Conservation (phyloP, 2,113 vertebrate genomes). For the Xiphias gladius region DNA sequence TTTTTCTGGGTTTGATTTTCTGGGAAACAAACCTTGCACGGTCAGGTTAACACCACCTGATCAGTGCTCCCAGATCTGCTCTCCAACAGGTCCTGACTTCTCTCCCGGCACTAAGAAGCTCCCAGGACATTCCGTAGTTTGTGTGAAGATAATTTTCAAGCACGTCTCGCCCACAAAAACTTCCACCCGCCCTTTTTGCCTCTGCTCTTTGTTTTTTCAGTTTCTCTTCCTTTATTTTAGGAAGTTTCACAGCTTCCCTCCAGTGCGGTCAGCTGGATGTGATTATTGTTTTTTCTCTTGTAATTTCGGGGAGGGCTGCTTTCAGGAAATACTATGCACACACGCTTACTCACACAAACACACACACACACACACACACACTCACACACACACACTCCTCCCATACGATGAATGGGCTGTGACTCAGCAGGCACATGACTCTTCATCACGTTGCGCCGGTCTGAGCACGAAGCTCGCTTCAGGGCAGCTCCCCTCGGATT, state of each 20-base stretch:
- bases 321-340: slow-evolving; percentile 3
- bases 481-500: background rate
- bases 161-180: background rate
- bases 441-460: slow-evolving; percentile 15
- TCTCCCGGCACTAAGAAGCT: too few species aligned
- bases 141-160: background rate
- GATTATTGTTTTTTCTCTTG: background rate
- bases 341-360: too few species aligned
- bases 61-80: too few species aligned
- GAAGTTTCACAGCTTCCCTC: background rate
- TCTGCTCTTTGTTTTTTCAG: background rate
- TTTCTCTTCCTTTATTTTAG: slow-evolving; percentile 4
- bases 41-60: too few species aligned
- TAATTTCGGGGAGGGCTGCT: background rate
- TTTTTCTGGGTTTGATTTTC: too few species aligned
- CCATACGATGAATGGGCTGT: slow-evolving; percentile 26
- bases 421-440: slow-evolving; percentile 76
- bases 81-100: too few species aligned
- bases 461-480: slow-evolving; percentile 13
- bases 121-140: background rate
- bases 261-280: background rate
- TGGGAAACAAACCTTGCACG: too few species aligned
- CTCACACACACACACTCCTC: background rate
- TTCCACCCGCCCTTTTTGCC: background rate
- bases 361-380: background rate